A percentile compares a stretch with the other conserved stretches of the same genome.
These are phyloP conservation scores for Nysson spinosus DNA, from an alignment of 2,888 invertebrate genomes.

Conservation along the genomic window DNA sequence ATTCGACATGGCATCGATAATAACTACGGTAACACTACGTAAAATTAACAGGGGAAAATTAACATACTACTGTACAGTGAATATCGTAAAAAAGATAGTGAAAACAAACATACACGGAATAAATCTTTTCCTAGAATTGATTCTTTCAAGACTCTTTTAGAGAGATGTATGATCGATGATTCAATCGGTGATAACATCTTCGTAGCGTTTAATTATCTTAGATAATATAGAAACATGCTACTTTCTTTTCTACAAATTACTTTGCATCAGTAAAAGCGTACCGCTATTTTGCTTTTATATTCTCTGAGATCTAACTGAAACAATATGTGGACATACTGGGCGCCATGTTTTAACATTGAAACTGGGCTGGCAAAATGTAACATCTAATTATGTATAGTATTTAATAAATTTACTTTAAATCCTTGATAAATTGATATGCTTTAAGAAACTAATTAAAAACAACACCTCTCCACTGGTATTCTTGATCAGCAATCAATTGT, in stretches of 20 bases:
- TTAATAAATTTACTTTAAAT: no score
- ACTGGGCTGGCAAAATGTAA: no score
- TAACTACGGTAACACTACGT: constrained; percentile 31
- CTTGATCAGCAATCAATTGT: no score
- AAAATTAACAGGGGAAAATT: constrained; percentile 37
- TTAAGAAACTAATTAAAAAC: no score
- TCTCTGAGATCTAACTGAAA: constrained; percentile 38
- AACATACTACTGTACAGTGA: constrained; percentile 22
- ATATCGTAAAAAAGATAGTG: constrained; percentile 5
- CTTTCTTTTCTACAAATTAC: constrained; percentile 24
- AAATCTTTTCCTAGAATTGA: no score
- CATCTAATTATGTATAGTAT: no score
- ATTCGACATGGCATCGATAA: constrained; percentile 11
- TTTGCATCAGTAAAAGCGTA: constrained; percentile 22
- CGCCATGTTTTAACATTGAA: no score
- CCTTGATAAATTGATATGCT: no score
- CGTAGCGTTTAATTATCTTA: constrained; percentile 28
- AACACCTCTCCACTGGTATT: no score
- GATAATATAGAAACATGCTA: constrained; percentile 32
- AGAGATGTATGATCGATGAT: no score
- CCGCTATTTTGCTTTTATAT: constrained; percentile 34
- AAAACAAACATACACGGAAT: background rate
- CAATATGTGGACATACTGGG: constrained; percentile 22
- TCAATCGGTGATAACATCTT: background rate
- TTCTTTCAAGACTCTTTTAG: no score